Evolutionary conservation across 2,888 invertebrate species (phyloP).

Genomic region (Mylabris sibirica): DNA sequence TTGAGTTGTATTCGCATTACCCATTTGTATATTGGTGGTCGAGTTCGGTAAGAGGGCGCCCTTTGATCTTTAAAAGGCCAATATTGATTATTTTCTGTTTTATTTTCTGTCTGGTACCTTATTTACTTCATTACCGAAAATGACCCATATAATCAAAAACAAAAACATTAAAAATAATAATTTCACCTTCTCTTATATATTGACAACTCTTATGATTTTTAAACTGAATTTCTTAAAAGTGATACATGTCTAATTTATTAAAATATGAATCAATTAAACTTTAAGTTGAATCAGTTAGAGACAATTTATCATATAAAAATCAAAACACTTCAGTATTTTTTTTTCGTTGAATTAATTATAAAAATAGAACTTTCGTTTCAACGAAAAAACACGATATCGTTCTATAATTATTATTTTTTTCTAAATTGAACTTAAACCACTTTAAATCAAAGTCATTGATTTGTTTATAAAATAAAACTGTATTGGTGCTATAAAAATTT

Average conservation of each 20-base stretch:
- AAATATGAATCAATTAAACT: too few relatives aligned
- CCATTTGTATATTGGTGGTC: background rate
- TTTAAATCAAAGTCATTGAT: background rate
- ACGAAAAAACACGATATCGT: background rate
- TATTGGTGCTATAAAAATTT: background rate
- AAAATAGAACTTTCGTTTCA: background rate
- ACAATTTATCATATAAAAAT: background rate
- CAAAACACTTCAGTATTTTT: background rate
- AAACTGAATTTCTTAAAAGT: background rate
- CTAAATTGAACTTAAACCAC: background rate
- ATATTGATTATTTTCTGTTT: conserved; percentile 43
- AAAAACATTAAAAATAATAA: conserved; percentile 35
- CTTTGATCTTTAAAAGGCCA: conserved; percentile 43
- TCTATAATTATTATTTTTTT: background rate
- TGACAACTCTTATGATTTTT: background rate
- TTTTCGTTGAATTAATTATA: background rate
- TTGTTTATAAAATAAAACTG: background rate
- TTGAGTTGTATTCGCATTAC: background rate
- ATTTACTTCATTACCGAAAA: conserved; percentile 39
- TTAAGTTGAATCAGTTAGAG: too few relatives aligned
- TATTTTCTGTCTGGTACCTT: conserved; percentile 42
- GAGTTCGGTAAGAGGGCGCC: conserved; percentile 25
- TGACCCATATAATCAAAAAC: conserved; percentile 38
- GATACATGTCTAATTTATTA: background rate
- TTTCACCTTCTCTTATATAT: background rate